Evolutionary conservation across 1,140 invertebrate species (phyloP).

Genomic region (Olivierus martensii): DNA sequence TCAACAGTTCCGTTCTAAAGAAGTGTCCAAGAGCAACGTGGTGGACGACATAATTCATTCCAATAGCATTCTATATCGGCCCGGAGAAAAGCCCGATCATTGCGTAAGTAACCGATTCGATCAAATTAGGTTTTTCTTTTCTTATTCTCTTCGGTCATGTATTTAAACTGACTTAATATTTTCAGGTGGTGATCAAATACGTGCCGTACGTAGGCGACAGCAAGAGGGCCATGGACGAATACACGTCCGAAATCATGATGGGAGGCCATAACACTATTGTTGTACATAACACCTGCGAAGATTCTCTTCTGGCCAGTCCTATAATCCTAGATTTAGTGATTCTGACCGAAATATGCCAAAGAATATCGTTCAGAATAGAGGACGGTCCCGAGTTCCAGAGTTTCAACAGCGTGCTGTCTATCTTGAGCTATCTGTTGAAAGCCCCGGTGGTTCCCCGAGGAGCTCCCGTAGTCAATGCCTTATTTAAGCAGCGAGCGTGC

Average conservation of each 20-base stretch:
- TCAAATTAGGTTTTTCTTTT: too few species aligned
- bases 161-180: neutral
- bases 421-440: constrained; percentile 82
- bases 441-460: constrained; percentile 43
- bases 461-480: constrained; percentile 75
- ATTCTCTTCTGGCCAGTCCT: constrained; percentile 82
- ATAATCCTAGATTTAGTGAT: constrained; percentile 85
- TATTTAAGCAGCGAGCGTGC: constrained; percentile 68
- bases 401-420: constrained; percentile 65
- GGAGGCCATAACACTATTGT: constrained; percentile 85
- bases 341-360: constrained; percentile 68
- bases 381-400: constrained; percentile 34
- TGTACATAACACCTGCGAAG: constrained; percentile 94
- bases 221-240: constrained; percentile 94
- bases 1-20: constrained; percentile 60
- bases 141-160: too few species aligned
- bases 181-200: constrained; percentile 81
- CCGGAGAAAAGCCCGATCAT: constrained; percentile 76
- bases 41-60: constrained; percentile 90
- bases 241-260: constrained; percentile 88
- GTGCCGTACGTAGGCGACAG: constrained; percentile 92
- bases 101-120: too few species aligned
- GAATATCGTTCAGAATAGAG: constrained; percentile 49
- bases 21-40: constrained; percentile 87
- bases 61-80: constrained; percentile 63